phyloP scores from a whole-genome alignment of 2,888 invertebrate species.

The Toxonevra muliebris region DNA sequence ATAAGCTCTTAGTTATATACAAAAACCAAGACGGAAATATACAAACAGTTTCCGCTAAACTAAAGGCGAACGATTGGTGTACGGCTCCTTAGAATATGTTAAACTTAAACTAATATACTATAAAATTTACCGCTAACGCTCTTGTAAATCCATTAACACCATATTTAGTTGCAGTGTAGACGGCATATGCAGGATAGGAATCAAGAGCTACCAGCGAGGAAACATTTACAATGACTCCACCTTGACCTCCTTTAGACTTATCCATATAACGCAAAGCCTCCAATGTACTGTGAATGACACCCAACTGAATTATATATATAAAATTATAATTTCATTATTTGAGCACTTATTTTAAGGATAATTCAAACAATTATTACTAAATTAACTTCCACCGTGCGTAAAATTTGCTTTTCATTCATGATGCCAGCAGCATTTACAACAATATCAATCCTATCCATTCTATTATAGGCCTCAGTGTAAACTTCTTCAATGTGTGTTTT shows the following conservation, averaged over 20 bases:
- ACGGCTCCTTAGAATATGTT: not conserved
- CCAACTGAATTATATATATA: conserved; percentile 52
- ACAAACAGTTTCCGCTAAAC: too few relatives aligned
- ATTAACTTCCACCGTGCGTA: conserved; percentile 47
- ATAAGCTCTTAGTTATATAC: too few relatives aligned
- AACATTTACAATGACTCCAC: conserved; percentile 55
- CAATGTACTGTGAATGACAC: conserved; percentile 56
- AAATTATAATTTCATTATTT: not conserved
- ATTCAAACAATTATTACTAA: conserved; percentile 64
- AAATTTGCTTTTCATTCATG: conserved; percentile 40
- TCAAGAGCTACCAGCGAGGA: conserved; percentile 46
- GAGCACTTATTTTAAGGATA: too few relatives aligned
- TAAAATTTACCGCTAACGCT: conserved; percentile 46
- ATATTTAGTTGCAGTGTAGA: conserved; percentile 54
- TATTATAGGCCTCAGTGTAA: conserved; percentile 37
- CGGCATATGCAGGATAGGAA: conserved; percentile 38
- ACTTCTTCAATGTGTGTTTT: conserved; percentile 35
- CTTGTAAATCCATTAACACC: conserved; percentile 55
- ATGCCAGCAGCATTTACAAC: conserved; percentile 47
- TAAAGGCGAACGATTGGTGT: too few relatives aligned
- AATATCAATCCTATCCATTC: conserved; percentile 43
- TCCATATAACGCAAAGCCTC: conserved; percentile 56
- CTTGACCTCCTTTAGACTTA: conserved; percentile 53
- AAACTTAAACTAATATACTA: not conserved
- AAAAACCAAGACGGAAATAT: too few relatives aligned